Base-by-base conservation (phyloP, 2,113 vertebrate species). In the Ploceus nigricollis region DNA sequence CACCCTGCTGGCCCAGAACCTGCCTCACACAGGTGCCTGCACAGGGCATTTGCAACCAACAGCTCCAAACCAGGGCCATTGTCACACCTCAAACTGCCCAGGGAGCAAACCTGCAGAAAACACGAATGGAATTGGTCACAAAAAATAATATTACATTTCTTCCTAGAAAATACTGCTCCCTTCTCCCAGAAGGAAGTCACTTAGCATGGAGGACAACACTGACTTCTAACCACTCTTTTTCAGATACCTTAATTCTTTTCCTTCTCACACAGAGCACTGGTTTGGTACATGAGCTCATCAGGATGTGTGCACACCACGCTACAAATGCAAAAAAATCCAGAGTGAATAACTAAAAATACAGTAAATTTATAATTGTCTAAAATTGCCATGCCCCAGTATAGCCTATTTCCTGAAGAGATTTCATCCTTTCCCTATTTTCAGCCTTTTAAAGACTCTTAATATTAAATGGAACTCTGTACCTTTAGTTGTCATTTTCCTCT, bases 401-500 rank as follows among this genome's bases (percentile, higher is more conserved):
- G 37, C 13, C 47, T 48, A 6, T 71, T 86, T 89, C 56, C 58
- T 84, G 68, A 58, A 79, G 75, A 42, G 25, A 53, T 84, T 93
- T 95, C 5, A 48, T 79, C 57, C 37, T 64, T 91, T 87, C 72
- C 20, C 8, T 73, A 44, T 31, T 60, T 53, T 40, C 58, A 50
- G 31, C 57, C 68, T 66, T 91, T 88, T 61, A 61, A 76, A 94
- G 40, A 39, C 21, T 58, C 66, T 88, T 71, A 63, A 64, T 90
- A 96, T 82, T 93, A 96, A 97, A 92, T 82, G 60, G 50, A 84
- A 79, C 68, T 83, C 96, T 95, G 94, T 93, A 68, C 83, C 96
- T 97, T 97, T 97, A 97, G 96, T 39, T 90, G 95, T 71, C 78
- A 88, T 91, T 97, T 97, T 94, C 92, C 92, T 58, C 66, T 88